Conservation (phyloP, 1,140 invertebrate genomes). For the Idris sp. region DNA sequence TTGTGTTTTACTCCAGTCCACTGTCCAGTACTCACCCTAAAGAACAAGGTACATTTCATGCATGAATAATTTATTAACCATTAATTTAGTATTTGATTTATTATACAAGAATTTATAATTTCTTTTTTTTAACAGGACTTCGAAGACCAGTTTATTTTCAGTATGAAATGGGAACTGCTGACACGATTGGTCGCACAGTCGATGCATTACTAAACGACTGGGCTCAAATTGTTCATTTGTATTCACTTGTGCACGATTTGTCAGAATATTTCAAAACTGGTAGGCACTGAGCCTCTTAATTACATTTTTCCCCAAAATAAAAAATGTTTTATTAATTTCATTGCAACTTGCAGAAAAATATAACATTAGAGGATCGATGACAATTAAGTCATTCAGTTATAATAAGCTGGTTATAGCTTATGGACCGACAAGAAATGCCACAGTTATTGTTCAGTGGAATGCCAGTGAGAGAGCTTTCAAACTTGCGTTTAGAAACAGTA, state of each 20-base stretch:
- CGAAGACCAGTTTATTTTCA: conserved; percentile 91
- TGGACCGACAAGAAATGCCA: conserved; percentile 86
- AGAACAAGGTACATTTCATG: conserved; percentile 84
- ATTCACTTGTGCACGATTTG: conserved; percentile 89
- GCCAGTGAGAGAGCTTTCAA: conserved; percentile 85
- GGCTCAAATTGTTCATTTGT: conserved; percentile 93
- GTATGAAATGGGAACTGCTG: conserved; percentile 90
- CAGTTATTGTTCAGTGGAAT: conserved; percentile 87
- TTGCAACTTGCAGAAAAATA: conserved; percentile 80
- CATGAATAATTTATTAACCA: no score
- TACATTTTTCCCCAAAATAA: no score
- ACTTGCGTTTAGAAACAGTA: conserved; percentile 81
- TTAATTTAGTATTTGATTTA: no score
- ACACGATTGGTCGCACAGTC: conserved; percentile 86
- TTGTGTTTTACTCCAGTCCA: conserved; percentile 92
- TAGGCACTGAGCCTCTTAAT: no score
- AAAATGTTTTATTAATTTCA: no score
- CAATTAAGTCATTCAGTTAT: conserved; percentile 90
- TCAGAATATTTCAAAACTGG: conserved; percentile 83
- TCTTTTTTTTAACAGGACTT: conserved; percentile 77
- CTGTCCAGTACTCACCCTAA: conserved; percentile 88
- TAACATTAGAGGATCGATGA: conserved; percentile 81
- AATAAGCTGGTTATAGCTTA: conserved; percentile 89
- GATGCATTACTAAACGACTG: conserved; percentile 92
- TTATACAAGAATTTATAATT: no score